A percentile compares a stretch with the other conserved stretches of the same genome.
Evolutionary conservation across 2,888 invertebrate genomes (phyloP).

Genomic region (Phorcus lineatus): DNA sequence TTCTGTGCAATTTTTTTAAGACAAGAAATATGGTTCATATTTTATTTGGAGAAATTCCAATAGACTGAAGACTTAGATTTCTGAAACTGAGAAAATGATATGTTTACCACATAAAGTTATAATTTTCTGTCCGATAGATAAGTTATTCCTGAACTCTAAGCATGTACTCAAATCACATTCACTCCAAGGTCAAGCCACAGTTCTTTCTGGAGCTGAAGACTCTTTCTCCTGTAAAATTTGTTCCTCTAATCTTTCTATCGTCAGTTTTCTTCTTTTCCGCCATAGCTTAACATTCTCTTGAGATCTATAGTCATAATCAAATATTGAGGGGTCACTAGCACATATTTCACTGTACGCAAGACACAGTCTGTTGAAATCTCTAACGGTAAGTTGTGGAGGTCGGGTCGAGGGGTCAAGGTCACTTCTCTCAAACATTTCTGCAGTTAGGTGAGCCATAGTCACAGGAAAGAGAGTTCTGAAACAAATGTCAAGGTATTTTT

Average conservation of each 20-base stretch:
- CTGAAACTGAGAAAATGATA: too few species aligned
- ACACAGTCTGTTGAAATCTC: constrained; percentile 86
- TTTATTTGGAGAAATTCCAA: too few species aligned
- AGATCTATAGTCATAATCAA: constrained; percentile 83
- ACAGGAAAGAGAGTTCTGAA: constrained; percentile 85
- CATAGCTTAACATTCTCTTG: constrained; percentile 51
- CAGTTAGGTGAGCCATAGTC: constrained; percentile 81
- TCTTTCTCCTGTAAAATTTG: constrained; percentile 20
- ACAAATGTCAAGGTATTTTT: background rate
- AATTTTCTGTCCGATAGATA: too few species aligned
- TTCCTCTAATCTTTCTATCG: constrained; percentile 28
- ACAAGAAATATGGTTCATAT: too few species aligned
- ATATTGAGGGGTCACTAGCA: constrained; percentile 70
- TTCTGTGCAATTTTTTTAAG: too few species aligned
- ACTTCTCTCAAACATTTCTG: constrained; percentile 83
- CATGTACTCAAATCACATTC: too few species aligned
- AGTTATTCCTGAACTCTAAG: too few species aligned
- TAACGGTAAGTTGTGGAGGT: constrained; percentile 85
- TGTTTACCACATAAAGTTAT: too few species aligned
- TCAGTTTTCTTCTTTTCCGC: constrained; percentile 31
- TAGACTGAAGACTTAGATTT: too few species aligned
- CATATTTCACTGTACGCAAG: constrained; percentile 86
- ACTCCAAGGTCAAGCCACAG: too few species aligned
- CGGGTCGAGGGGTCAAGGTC: constrained; percentile 83
- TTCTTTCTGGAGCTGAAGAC: too few species aligned